These are phyloP conservation scores for Oncorhynchus mykiss DNA, from an alignment of 2,113 vertebrate genomes.

Conservation along the genomic window DNA sequence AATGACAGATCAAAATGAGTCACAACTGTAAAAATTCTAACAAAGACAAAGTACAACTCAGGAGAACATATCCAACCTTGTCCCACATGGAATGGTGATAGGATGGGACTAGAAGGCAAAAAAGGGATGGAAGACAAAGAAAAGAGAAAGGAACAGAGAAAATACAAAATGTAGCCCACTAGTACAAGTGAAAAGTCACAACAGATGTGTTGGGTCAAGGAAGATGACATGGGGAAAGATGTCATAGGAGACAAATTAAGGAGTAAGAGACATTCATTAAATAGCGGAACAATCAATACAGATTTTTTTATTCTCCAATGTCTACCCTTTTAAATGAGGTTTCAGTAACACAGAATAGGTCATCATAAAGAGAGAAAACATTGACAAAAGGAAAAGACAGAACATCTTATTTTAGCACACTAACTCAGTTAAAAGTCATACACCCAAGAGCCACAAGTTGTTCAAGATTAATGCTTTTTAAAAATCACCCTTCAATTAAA, in stretches of 20 bases:
- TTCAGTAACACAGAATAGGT: conserved; percentile 28
- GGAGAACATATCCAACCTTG: conserved; percentile 27
- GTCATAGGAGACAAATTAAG: neutral
- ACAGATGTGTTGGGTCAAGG: neutral
- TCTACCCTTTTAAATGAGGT: conserved; percentile 41
- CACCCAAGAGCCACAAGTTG: conserved; percentile 49
- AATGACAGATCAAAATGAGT: conserved; percentile 30
- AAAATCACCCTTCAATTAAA: conserved; percentile 43
- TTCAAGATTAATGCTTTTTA: conserved; percentile 44
- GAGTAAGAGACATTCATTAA: conserved; percentile 58
- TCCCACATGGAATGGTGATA: conserved; percentile 16
- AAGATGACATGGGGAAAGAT: neutral
- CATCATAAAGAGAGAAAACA: conserved; percentile 42
- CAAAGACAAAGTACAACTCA: conserved; percentile 40
- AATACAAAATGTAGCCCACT: neutral
- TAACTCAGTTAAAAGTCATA: conserved; percentile 52
- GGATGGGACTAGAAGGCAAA: neutral
- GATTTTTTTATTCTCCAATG: conserved; percentile 34
- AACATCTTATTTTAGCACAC: conserved; percentile 62
- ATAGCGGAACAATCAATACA: conserved; percentile 57
- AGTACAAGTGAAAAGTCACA: neutral
- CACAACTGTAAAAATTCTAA: conserved; percentile 43
- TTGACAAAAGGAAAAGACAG: conserved; percentile 45
- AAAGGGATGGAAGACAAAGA: neutral
- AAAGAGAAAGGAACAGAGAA: neutral